Percentiles rank a stretch among this genome's conserved stretches.
phyloP scores from a whole-genome alignment of 2,888 invertebrate species.

The Calliphora vomitoria region DNA sequence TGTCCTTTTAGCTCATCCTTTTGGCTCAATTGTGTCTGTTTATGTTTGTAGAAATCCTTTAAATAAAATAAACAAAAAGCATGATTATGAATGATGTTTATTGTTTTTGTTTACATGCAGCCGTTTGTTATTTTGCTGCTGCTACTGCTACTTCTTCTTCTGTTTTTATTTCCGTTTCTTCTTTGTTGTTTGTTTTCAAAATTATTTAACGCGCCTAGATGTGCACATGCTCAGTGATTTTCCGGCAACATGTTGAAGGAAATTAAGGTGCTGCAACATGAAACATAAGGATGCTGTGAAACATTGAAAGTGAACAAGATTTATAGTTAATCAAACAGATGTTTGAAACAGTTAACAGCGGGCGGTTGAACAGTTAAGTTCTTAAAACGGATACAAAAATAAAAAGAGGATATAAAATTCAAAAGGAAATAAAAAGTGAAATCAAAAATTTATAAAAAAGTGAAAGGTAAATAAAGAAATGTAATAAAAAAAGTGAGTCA shows the following conservation, averaged over 20 bases:
- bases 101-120: slow-evolving; percentile 29
- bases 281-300: not conserved
- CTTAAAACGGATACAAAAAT: slow-evolving; percentile 20
- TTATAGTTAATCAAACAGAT: slow-evolving; percentile 11
- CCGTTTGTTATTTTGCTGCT: slow-evolving; percentile 31
- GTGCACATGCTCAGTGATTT: slow-evolving; percentile 29
- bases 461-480: not conserved
- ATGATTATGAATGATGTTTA: slow-evolving; percentile 35
- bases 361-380: slow-evolving; percentile 39
- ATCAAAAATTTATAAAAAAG: not conserved
- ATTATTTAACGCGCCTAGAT: slow-evolving; percentile 24
- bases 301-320: slow-evolving; percentile 28
- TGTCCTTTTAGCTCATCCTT: slow-evolving; percentile 3
- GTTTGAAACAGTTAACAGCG: slow-evolving; percentile 58
- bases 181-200: slow-evolving; percentile 17
- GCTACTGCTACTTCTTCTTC: not conserved
- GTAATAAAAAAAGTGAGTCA: not conserved
- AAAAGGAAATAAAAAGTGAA: not conserved
- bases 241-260: slow-evolving; percentile 41
- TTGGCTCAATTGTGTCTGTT: slow-evolving; percentile 45
- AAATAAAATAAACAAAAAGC: slow-evolving; percentile 45
- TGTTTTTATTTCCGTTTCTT: slow-evolving; percentile 9
- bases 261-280: slow-evolving; percentile 18
- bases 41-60: slow-evolving; percentile 47
- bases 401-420: slow-evolving; percentile 11